A percentile compares a stretch with the other conserved stretches of the same genome.
Evolutionary conservation across 2,797 vertebrate genomes (phyloP).

Genomic region (Girardinus metallicus): DNA sequence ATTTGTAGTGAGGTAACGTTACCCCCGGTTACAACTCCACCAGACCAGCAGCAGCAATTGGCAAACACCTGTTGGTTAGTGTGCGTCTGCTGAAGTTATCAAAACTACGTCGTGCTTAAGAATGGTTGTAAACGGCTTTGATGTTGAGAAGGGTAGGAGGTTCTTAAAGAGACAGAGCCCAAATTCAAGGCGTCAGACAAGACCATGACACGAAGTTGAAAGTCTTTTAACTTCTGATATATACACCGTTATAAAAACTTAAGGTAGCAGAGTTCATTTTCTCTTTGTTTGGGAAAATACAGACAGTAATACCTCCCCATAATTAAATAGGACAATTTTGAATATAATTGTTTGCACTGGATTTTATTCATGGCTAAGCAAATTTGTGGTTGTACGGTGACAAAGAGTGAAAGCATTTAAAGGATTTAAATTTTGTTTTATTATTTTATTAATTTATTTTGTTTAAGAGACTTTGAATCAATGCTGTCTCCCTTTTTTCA

Average conservation of each 20-base stretch:
- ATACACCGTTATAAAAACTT: background rate
- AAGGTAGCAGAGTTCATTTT: background rate
- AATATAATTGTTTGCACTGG: background rate
- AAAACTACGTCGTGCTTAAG: too few relatives aligned
- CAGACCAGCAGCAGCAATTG: too few relatives aligned
- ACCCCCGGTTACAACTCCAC: background rate
- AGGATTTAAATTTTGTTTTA: background rate
- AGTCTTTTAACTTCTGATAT: background rate
- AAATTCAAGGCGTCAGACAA: too few relatives aligned
- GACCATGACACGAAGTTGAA: too few relatives aligned
- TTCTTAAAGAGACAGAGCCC: too few relatives aligned
- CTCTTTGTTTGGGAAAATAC: background rate
- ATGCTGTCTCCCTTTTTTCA: background rate
- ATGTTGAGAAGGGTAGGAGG: too few relatives aligned
- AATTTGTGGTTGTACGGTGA: background rate
- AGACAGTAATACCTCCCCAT: too few relatives aligned
- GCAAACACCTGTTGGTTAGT: too few relatives aligned
- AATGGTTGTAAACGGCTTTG: too few relatives aligned
- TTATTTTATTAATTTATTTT: background rate
- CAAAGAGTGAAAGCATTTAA: background rate
- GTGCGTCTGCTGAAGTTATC: too few relatives aligned
- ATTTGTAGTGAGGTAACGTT: background rate
- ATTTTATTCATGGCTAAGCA: too few relatives aligned
- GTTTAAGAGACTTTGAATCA: background rate
- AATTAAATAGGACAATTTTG: background rate